These are phyloP conservation scores for Rostratula benghalensis DNA, from an alignment of 2,113 vertebrate genomes.

Conservation along the genomic window DNA sequence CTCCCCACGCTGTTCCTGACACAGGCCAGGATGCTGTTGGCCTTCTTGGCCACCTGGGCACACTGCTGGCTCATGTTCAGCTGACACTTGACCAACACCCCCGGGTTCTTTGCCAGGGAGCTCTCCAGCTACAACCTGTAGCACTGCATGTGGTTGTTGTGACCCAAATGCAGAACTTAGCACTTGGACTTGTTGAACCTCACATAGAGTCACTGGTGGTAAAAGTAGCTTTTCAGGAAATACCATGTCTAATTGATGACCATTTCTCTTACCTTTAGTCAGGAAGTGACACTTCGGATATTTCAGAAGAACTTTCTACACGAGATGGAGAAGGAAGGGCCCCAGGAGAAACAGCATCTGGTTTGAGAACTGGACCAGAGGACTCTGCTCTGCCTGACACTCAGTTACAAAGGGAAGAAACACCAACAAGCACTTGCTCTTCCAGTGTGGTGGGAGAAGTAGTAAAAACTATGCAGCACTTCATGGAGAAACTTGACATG, in stretches of 20 bases:
- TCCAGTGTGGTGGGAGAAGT: constrained; percentile 53
- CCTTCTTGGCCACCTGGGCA: no score
- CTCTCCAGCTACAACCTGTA: no score
- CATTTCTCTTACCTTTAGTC: not conserved
- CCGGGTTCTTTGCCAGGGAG: no score
- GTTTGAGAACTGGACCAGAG: not conserved
- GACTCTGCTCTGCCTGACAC: not conserved
- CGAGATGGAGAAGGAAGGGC: not conserved
- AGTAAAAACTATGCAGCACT: constrained; percentile 71
- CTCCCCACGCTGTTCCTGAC: no score
- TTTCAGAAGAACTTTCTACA: not conserved
- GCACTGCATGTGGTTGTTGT: no score
- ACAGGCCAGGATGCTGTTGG: no score
- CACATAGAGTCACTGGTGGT: not conserved
- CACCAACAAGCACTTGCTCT: constrained; percentile 17
- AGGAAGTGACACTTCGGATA: not conserved
- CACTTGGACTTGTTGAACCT: no score
- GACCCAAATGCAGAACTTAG: no score
- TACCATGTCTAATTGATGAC: not conserved
- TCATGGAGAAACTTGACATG: constrained; percentile 82
- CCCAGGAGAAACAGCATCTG: not conserved
- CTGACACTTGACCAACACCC: no score
- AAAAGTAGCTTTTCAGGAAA: not conserved
- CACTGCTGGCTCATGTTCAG: no score
- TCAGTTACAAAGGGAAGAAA: constrained; percentile 38